Conservation (phyloP, 2,113 vertebrate species). For the Antennarius striatus region DNA sequence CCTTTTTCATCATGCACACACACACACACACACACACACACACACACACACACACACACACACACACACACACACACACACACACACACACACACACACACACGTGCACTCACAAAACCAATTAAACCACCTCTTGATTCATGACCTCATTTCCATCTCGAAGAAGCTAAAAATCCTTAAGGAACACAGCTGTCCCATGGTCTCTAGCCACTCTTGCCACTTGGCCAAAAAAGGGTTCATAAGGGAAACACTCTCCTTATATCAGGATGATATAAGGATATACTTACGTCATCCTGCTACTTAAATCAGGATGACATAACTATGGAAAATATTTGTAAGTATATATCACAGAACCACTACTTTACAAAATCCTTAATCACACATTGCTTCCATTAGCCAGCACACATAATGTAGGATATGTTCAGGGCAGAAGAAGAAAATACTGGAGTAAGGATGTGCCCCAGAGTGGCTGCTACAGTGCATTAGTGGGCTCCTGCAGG, state of each 20-base stretch:
- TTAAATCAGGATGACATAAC: too few relatives aligned
- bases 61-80: too few relatives aligned
- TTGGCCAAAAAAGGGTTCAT: too few relatives aligned
- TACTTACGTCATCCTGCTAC: too few relatives aligned
- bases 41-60: neutral
- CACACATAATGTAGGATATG: conserved; percentile 12
- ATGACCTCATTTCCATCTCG: too few relatives aligned
- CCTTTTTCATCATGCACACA: conserved; percentile 10
- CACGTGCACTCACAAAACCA: neutral
- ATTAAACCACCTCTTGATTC: conserved; percentile 10
- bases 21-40: neutral
- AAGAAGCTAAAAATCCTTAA: too few relatives aligned
- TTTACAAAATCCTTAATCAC: conserved; percentile 16
- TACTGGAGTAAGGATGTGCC: conserved; percentile 50
- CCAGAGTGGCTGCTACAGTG: conserved; percentile 46
- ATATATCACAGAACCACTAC: neutral
- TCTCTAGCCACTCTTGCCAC: too few relatives aligned
- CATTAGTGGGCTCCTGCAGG: conserved; percentile 60
- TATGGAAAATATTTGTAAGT: neutral
- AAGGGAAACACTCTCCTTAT: too few relatives aligned
- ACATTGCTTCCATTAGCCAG: conserved; percentile 23
- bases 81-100: too few relatives aligned
- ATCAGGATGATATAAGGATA: too few relatives aligned
- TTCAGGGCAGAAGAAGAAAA: conserved; percentile 29
- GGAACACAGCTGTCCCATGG: too few relatives aligned